A percentile compares a stretch with the other conserved stretches of the same genome.
These are phyloP conservation scores for Scaptomyza polygonia DNA, from an alignment of 2,888 invertebrate species.

Conservation along the genomic window DNA sequence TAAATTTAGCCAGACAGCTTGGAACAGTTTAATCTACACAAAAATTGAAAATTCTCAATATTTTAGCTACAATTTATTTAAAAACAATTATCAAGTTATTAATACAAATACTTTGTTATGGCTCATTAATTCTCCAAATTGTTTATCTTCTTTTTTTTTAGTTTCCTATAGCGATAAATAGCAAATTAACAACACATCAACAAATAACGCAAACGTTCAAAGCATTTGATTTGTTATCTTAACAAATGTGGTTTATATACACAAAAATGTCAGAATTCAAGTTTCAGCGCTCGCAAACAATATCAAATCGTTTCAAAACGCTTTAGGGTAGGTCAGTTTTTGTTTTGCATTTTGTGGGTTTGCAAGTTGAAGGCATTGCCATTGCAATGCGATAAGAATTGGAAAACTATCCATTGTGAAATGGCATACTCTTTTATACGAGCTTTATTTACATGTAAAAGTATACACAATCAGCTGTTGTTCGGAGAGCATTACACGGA, in stretches of 20 bases:
- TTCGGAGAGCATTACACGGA: not conserved
- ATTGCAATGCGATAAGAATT: slow-evolving; percentile 38
- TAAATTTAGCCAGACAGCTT: too few species aligned
- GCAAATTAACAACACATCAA: not conserved
- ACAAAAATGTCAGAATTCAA: slow-evolving; percentile 8
- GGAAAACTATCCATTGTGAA: slow-evolving; percentile 60
- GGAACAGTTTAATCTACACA: not conserved
- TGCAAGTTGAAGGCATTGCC: slow-evolving; percentile 10
- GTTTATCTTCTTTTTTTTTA: slow-evolving; percentile 5
- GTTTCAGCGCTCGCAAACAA: slow-evolving; percentile 17
- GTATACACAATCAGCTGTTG: slow-evolving; percentile 19
- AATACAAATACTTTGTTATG: too few species aligned
- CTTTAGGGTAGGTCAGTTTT: slow-evolving; percentile 63
- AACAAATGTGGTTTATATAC: slow-evolving; percentile 10
- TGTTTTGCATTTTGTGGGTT: slow-evolving; percentile 7
- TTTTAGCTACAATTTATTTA: not conserved
- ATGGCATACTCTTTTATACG: not conserved
- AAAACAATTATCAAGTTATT: not conserved
- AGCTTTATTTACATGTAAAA: slow-evolving; percentile 1
- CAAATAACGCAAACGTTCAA: slow-evolving; percentile 26
- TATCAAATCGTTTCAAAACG: slow-evolving; percentile 25
- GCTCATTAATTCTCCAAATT: not conserved
- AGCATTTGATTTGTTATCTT: slow-evolving; percentile 4
- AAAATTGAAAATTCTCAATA: not conserved
- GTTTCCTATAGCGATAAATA: slow-evolving; percentile 37